phyloP scores from a whole-genome alignment of 2,797 vertebrate genomes.

The Lagodon rhomboides region DNA sequence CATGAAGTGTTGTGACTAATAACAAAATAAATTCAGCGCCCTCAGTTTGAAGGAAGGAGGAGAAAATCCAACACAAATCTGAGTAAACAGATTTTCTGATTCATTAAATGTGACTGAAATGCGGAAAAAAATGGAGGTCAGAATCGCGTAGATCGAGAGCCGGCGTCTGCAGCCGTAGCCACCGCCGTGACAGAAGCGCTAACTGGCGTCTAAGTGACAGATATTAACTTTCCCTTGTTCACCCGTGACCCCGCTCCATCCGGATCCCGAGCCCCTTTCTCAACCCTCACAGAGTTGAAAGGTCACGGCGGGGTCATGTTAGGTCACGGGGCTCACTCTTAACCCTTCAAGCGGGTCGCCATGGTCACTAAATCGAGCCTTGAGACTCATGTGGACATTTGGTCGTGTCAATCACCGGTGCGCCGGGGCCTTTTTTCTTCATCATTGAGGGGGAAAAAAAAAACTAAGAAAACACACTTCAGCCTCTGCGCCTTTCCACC shows the following conservation, averaged over 20 bases:
- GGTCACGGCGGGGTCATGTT: constrained; percentile 72
- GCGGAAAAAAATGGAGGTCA: neutral
- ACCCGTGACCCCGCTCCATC: constrained; percentile 68
- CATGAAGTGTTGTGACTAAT: constrained; percentile 17
- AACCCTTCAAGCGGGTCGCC: constrained; percentile 50
- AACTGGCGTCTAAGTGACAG: constrained; percentile 69
- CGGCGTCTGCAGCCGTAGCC: constrained; percentile 2
- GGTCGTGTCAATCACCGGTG: constrained; percentile 62
- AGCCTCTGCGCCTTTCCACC: constrained; percentile 20
- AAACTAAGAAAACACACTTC: constrained; percentile 39
- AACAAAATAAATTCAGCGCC: constrained; percentile 7
- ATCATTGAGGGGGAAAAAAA: constrained; percentile 5
- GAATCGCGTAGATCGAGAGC: constrained; percentile 11
- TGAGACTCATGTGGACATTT: constrained; percentile 65
- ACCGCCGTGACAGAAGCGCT: constrained; percentile 50
- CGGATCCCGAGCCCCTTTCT: constrained; percentile 46
- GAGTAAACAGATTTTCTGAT: neutral
- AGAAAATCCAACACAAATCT: constrained; percentile 5
- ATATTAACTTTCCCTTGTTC: constrained; percentile 79
- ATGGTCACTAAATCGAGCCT: constrained; percentile 62
- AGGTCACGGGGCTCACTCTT: constrained; percentile 70
- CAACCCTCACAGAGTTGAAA: constrained; percentile 65
- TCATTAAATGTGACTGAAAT: neutral
- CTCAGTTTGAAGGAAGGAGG: neutral
- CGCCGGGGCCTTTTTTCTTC: constrained; percentile 33